Conservation (phyloP, 2,113 vertebrate genomes). For the Anoplopoma fimbria region DNA sequence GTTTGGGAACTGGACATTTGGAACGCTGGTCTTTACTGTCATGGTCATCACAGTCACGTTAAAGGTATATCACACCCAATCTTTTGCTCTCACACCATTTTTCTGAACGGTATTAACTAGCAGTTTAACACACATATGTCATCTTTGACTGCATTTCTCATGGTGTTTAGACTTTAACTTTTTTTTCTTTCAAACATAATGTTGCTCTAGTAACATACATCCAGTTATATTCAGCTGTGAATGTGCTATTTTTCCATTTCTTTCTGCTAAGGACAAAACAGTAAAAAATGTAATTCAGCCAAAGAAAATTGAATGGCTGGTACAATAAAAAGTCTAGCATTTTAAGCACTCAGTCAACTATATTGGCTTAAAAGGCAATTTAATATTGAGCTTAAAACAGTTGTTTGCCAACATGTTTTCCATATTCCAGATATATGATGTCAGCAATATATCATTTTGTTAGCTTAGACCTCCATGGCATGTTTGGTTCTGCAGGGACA, state of each 20-base stretch:
- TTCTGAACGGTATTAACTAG: not conserved
- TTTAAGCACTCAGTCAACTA: not conserved
- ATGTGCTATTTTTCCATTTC: not conserved
- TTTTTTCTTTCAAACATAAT: not conserved
- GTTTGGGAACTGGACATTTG: constrained; percentile 99
- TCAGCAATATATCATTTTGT: not conserved
- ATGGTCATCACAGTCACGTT: constrained; percentile 98
- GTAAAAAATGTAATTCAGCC: not conserved
- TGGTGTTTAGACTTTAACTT: not conserved
- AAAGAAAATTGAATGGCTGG: not conserved
- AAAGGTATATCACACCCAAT: constrained; percentile 86
- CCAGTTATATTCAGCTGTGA: not conserved
- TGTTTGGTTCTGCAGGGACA: constrained; percentile 7
- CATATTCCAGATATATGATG: not conserved
- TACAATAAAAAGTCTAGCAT: not conserved
- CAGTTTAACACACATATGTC: not conserved
- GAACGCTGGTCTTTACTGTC: constrained; percentile 96
- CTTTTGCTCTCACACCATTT: not conserved
- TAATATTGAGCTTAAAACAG: not conserved
- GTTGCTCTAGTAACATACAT: not conserved
- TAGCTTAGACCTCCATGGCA: not conserved
- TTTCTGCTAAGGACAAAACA: not conserved
- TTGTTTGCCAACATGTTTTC: not conserved
- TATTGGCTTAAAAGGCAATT: not conserved
- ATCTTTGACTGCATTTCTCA: not conserved